Base-by-base conservation (phyloP, 2,113 vertebrate genomes). In the Apodemus sylvaticus region DNA sequence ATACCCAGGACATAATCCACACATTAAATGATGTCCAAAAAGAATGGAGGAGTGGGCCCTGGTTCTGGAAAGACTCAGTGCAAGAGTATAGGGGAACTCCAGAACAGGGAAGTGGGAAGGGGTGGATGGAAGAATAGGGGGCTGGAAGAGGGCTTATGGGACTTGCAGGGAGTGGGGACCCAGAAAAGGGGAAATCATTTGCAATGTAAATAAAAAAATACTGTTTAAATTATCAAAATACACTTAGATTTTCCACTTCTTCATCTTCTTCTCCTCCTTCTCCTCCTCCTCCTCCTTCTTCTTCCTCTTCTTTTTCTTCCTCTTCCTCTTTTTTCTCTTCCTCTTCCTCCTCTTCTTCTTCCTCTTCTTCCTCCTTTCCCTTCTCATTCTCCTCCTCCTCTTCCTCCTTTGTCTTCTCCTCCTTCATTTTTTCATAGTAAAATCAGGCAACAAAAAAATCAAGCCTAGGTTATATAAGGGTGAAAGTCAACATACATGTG, bases 261-360 rank as follows among this genome's bases (percentile, higher is more conserved):
- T 55, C 12, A 2, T 55, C 13, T 14, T 16, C 1, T 13, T 13
- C 58, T 20, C 16, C 16, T 4, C 16, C 3, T 17, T 6, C 5
- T 60, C 17, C 5, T 60, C 58, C 17, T 60, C 58, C 20, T 24
- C 0, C 22, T 62, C 60, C 55, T 55, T 14, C 55, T 17, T 12
- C 16, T 29, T 1, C n/a, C 16, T 29, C 4, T 42, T 4, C 16
- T 20, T 45, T 20, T 22, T 74, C 39, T 3, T 42, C 4, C 1
- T 74, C 39, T 7, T 73, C 19, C 5, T 20, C 26, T 13, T 68
- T 34, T 7, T 73, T 3, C n/a, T 39, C 19, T 39, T 8, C 2
- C 39, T 73, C 2, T 22, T 17, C n/a, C 20, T 13, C 13, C n/a
- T 34, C 9, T 11, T 31, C 48, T 55, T 36, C 48, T 53, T 4